Conservation (phyloP, 2,797 vertebrate species). For the Dermochelys coriacea region DNA sequence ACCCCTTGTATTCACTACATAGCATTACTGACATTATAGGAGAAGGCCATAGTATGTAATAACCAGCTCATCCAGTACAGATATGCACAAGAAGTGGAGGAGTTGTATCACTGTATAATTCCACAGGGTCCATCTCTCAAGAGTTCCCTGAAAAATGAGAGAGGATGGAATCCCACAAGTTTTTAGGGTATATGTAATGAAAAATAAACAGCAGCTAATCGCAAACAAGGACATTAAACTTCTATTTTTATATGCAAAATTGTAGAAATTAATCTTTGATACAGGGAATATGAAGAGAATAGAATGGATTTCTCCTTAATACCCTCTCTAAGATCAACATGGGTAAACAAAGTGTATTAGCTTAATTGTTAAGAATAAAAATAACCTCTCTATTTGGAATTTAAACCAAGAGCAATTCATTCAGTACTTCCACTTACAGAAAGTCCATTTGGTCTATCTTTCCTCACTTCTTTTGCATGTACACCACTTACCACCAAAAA, state of each 20-base stretch:
- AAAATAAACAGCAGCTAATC: background rate
- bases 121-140: background rate
- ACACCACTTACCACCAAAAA: background rate
- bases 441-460: background rate
- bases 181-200: background rate
- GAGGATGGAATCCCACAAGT: background rate
- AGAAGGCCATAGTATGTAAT: background rate
- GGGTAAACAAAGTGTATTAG: background rate
- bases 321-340: background rate
- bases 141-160: background rate
- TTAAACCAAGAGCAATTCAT: fast-evolving
- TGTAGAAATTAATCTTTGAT: background rate
- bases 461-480: fast-evolving
- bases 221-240: background rate
- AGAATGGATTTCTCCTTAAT: background rate
- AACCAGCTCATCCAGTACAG: background rate
- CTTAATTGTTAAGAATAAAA: background rate
- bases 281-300: background rate
- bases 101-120: background rate
- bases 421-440: background rate
- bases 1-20: background rate
- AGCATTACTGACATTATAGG: background rate
- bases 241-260: background rate
- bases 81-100: background rate
- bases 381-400: too few species aligned